Conservation (phyloP, 2,113 vertebrate species). For the Malurus alboscapulatus region DNA sequence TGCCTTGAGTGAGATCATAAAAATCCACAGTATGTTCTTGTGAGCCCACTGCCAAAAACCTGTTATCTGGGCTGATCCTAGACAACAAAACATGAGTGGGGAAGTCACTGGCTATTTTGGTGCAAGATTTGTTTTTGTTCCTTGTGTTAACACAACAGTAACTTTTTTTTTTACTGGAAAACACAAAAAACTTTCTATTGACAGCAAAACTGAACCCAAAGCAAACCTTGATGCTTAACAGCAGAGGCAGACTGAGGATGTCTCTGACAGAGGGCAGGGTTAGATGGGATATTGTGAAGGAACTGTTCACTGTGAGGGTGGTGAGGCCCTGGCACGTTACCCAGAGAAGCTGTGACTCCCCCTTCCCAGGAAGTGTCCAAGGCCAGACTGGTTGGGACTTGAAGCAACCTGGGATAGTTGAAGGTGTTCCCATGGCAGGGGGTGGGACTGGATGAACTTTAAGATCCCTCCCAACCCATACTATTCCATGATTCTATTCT, state of each 20-base stretch:
- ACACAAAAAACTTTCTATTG: neutral
- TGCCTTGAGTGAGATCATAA: conserved; percentile 93
- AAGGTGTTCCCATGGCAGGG: neutral
- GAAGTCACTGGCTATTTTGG: neutral
- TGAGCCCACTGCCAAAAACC: conserved; percentile 89
- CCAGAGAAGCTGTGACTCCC: neutral
- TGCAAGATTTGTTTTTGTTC: neutral
- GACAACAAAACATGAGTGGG: neutral
- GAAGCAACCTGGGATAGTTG: neutral
- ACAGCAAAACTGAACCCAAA: neutral
- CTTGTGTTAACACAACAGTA: neutral
- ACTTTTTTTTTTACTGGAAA: neutral
- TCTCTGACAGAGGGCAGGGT: neutral
- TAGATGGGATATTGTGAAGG: neutral
- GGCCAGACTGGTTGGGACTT: rapidly evolving
- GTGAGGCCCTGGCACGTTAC: rapidly evolving
- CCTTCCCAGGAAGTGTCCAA: neutral
- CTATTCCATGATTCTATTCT: neutral
- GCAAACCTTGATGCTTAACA: neutral
- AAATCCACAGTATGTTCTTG: conserved; percentile 92
- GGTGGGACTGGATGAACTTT: neutral
- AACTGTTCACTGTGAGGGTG: neutral
- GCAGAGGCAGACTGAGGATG: neutral
- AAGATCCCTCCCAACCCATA: neutral
- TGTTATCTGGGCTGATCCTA: conserved; percentile 94